These are phyloP conservation scores for Paedocypris sp. DNA, from an alignment of 2,113 vertebrate genomes.

Conservation along the genomic window DNA sequence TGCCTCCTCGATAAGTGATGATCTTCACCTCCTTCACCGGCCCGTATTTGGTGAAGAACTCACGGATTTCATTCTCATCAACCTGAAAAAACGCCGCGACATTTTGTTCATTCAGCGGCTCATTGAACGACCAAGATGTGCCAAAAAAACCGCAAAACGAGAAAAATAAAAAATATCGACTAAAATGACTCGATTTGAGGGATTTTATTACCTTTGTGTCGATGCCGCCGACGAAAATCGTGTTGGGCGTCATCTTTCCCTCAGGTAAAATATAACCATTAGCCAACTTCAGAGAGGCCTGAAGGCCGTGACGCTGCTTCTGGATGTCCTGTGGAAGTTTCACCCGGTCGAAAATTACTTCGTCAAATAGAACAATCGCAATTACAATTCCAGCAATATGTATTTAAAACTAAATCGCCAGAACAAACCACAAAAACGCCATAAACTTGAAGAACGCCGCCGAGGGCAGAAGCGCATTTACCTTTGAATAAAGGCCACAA, in stretches of 20 bases:
- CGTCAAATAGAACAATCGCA: too few species aligned
- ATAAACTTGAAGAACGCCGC: too few species aligned
- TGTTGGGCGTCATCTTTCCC: constrained; percentile 88
- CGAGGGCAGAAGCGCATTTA: neutral
- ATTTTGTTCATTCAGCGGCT: too few species aligned
- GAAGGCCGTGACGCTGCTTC: constrained; percentile 46
- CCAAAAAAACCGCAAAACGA: neutral
- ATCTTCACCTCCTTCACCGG: constrained; percentile 88
- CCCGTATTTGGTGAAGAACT: constrained; percentile 76
- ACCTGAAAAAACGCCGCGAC: constrained; percentile 70
- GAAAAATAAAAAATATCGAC: neutral
- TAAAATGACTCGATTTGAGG: neutral
- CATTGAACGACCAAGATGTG: too few species aligned
- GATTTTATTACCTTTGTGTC: constrained; percentile 71
- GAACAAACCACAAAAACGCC: neutral
- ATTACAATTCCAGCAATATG: too few species aligned
- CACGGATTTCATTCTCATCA: constrained; percentile 78
- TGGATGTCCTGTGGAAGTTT: constrained; percentile 34
- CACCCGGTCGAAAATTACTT: too few species aligned
- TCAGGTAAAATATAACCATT: constrained; percentile 88
- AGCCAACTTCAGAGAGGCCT: constrained; percentile 53
- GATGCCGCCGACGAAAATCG: constrained; percentile 89
- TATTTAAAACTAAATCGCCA: too few species aligned
- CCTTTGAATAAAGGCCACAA: constrained; percentile 14
- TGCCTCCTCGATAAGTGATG: constrained; percentile 83